Base-by-base conservation (phyloP, 1,140 invertebrate species). In the Euura saliciscinereae region DNA sequence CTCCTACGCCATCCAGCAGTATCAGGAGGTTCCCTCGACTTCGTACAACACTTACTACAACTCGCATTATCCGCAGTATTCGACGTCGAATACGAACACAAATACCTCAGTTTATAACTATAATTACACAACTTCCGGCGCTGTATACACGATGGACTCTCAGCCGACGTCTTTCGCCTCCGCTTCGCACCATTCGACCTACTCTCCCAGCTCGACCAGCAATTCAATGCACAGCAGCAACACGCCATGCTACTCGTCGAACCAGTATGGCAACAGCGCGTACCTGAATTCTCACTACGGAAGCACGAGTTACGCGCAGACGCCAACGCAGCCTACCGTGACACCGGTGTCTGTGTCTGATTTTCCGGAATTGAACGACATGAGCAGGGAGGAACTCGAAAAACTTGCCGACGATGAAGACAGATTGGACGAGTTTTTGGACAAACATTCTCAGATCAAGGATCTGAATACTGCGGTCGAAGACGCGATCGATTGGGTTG, bases 391-490 rank as follows among this genome's bases (percentile, higher is more conserved):
- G 68, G 93, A 95, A 82, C 85, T 95, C 59, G 89, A 91, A 78
- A 90, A 90, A 76, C 87, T 95, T 6, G 89, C 90, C 74, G 89
- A 91, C 45, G 91, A 91, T 85, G 87, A 90, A 2, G 92, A 94
- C 69, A 88, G 89, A 72, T 87, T 93, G 79, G 91, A 93, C 74
- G 92, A 94, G 78, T 91, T 94, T 76, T 83, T 95, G 64, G 91
- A 93, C 79, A 90, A 90, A 74, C 88, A 92, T 81, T 90, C 91
- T 8, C 87, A 91, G 76, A 82, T 93, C 13, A 89, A 90, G 76
- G 91, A 93, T 79, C 85, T 94, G 65, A 92, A 94, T 76, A 82
- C 89, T 71, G 89, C 90, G 66, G 89, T 94, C 1, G 93, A 94
- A 79, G 91, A 93, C 73, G 83, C 93, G 70, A 94, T 95, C 83